Evolutionary conservation across 2,113 vertebrate genomes (phyloP).

Genomic region (Rhipidura dahli): DNA sequence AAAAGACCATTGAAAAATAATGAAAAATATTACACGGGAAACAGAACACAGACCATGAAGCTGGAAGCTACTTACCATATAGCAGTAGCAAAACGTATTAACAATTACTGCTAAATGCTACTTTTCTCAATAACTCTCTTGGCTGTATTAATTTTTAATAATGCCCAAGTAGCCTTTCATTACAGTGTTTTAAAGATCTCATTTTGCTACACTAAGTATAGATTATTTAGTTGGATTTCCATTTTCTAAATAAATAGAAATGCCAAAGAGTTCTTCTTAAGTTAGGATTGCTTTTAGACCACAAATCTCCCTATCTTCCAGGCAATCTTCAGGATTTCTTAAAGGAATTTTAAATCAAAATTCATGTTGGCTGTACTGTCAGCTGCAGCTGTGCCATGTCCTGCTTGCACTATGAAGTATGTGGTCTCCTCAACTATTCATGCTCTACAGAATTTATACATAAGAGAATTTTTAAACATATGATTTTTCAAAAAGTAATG

Average conservation of each 20-base stretch:
- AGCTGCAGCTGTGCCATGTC: background rate
- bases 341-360: background rate
- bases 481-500: background rate
- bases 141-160: constrained; percentile 56
- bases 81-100: constrained; percentile 1
- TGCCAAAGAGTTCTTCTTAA: background rate
- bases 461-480: background rate
- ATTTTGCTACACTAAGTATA: constrained; percentile 4
- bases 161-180: constrained; percentile 9
- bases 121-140: constrained; percentile 52
- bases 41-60: background rate
- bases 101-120: constrained; percentile 30
- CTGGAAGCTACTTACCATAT: background rate
- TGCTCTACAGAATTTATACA: background rate
- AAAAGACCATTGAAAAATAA: background rate
- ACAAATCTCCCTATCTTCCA: background rate
- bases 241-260: constrained; percentile 56
- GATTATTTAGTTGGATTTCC: background rate
- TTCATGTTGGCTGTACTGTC: background rate
- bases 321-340: background rate
- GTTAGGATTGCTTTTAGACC: background rate
- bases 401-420: background rate
- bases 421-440: background rate
- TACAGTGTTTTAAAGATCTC: constrained; percentile 26
- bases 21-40: background rate